Evolutionary conservation across 1,140 invertebrate genomes (phyloP).

Genomic region (Rhopalosiphum maidis): DNA sequence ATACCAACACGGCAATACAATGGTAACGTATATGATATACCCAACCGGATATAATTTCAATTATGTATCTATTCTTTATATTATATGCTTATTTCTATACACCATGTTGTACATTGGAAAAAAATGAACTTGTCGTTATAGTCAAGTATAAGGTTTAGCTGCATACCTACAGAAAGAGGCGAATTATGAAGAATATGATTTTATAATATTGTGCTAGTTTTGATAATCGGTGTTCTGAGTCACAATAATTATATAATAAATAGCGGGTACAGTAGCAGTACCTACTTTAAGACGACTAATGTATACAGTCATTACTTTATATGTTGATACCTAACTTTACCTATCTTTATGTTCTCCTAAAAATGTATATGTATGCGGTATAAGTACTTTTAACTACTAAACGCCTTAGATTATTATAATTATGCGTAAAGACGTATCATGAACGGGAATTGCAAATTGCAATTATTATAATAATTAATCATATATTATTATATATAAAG

Average conservation of each 20-base stretch:
- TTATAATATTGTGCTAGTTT: background rate
- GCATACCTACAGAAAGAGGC: background rate
- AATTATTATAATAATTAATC: background rate
- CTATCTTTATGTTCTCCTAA: background rate
- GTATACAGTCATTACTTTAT: background rate
- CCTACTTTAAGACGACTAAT: background rate
- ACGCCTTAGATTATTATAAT: background rate
- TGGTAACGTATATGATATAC: too few relatives aligned
- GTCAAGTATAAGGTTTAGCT: background rate
- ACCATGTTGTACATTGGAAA: background rate
- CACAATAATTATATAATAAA: background rate
- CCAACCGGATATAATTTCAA: too few relatives aligned
- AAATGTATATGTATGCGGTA: background rate
- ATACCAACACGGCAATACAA: background rate
- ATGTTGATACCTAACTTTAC: background rate
- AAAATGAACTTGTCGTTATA: background rate
- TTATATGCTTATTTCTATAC: background rate
- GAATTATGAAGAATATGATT: background rate
- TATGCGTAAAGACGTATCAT: background rate
- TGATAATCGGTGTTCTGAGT: background rate
- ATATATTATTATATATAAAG: background rate
- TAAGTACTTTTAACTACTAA: background rate
- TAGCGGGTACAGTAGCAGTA: background rate
- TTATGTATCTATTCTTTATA: too few relatives aligned
- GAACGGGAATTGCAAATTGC: background rate